Evolutionary conservation across 2,888 invertebrate species (phyloP).

Genomic region (Plebejus melissa): DNA sequence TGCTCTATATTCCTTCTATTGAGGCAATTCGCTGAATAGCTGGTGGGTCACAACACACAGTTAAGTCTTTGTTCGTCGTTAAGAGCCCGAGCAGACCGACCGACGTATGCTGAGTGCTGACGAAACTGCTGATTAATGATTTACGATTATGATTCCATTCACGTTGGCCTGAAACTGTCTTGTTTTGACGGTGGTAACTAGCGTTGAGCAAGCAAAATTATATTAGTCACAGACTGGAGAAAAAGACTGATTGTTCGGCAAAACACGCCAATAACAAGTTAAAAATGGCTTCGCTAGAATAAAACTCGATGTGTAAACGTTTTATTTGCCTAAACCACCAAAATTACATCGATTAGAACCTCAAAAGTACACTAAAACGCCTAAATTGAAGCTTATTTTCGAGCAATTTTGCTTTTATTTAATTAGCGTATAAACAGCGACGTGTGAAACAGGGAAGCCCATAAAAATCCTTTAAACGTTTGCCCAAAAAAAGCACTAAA

Average conservation of each 20-base stretch:
- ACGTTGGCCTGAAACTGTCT: slow-evolving; percentile 17
- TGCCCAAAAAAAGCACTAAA: slow-evolving; percentile 15
- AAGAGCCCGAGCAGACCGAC: neutral
- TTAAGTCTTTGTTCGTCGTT: neutral
- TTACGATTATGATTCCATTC: slow-evolving; percentile 14
- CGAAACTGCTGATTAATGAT: slow-evolving; percentile 17
- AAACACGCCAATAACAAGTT: neutral
- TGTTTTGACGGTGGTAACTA: neutral
- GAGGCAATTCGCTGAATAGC: slow-evolving; percentile 13
- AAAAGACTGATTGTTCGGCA: slow-evolving; percentile 4
- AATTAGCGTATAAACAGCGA: slow-evolving; percentile 4
- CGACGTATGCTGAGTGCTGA: neutral
- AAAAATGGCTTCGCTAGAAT: neutral
- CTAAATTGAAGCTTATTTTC: neutral
- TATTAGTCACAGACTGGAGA: slow-evolving; percentile 18
- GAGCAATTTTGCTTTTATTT: neutral
- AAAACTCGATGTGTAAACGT: neutral
- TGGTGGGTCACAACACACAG: neutral
- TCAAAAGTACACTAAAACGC: neutral
- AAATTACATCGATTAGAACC: neutral
- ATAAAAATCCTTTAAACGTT: slow-evolving; percentile 7
- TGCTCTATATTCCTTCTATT: neutral
- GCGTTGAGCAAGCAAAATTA: slow-evolving; percentile 16
- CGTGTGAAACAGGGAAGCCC: slow-evolving; percentile 18
- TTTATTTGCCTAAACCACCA: neutral